Percentiles rank a stretch among this genome's conserved stretches.
Conservation (phyloP, 2,113 vertebrate genomes). For the Oryzias javanicus region DNA sequence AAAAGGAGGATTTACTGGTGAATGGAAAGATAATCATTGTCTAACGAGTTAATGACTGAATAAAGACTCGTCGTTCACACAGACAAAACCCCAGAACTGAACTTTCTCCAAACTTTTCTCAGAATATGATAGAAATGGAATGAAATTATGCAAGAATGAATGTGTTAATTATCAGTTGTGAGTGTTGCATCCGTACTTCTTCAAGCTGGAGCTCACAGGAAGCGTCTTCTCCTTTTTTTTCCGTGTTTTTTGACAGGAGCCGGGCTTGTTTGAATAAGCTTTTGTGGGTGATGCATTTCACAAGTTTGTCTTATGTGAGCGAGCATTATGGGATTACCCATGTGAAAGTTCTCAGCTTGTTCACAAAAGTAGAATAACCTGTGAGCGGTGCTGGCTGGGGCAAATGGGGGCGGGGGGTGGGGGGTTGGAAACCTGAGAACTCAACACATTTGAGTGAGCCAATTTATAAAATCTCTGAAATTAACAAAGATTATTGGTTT, state of each 20-base stretch:
- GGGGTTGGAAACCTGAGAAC: slow-evolving; percentile 30
- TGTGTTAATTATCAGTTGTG: no score
- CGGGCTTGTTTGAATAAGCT: slow-evolving; percentile 49
- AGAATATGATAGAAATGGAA: no score
- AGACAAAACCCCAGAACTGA: no score
- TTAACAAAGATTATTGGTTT: slow-evolving; percentile 65
- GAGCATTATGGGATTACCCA: slow-evolving; percentile 59
- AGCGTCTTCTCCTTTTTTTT: slow-evolving; percentile 23
- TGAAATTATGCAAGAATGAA: no score
- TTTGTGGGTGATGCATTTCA: slow-evolving; percentile 70
- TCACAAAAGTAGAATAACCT: slow-evolving; percentile 66
- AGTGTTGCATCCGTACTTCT: no score
- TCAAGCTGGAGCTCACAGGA: slow-evolving; percentile 17
- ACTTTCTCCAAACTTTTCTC: no score
- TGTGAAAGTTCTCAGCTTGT: slow-evolving; percentile 74
- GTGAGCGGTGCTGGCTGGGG: slow-evolving; percentile 46
- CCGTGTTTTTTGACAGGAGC: neutral
- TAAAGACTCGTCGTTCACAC: neutral
- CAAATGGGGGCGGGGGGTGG: neutral
- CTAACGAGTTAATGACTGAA: slow-evolving; percentile 21
- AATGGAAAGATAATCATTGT: slow-evolving; percentile 35
- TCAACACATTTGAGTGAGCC: slow-evolving; percentile 40
- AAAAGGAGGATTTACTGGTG: slow-evolving; percentile 46
- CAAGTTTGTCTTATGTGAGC: slow-evolving; percentile 60
- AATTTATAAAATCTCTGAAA: slow-evolving; percentile 55